Conservation (phyloP, 2,888 invertebrate species). For the Lithosia quadra region DNA sequence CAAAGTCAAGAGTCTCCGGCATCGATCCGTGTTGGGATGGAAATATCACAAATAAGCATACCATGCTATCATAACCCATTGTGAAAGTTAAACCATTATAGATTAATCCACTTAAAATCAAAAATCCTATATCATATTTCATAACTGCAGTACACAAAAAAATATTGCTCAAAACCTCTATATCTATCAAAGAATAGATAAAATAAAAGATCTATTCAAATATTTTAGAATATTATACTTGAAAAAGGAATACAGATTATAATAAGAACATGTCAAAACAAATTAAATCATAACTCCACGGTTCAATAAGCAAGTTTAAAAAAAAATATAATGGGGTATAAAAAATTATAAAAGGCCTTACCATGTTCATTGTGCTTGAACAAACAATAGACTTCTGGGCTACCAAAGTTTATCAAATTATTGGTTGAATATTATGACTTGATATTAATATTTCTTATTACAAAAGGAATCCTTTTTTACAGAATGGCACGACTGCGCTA, state of each 20-base stretch:
- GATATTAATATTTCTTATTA: slow-evolving; percentile 62
- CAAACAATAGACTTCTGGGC: slow-evolving; percentile 76
- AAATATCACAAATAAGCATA: slow-evolving; percentile 50
- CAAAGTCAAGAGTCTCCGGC: slow-evolving; percentile 83
- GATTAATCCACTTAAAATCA: slow-evolving; percentile 56
- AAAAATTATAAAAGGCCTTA: slow-evolving; percentile 80
- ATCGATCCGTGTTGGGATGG: slow-evolving; percentile 76
- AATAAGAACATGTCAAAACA: slow-evolving; percentile 83
- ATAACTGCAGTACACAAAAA: slow-evolving; percentile 40
- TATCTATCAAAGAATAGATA: no score
- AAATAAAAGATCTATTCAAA: slow-evolving; percentile 18
- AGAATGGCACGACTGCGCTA: slow-evolving; percentile 76
- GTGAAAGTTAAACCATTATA: slow-evolving; percentile 46
- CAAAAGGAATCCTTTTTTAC: slow-evolving; percentile 61
- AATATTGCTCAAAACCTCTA: slow-evolving; percentile 26
- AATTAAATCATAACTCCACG: slow-evolving; percentile 85
- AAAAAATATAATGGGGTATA: slow-evolving; percentile 66
- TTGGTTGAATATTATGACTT: slow-evolving; percentile 65
- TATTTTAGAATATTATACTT: slow-evolving; percentile 38
- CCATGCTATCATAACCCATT: slow-evolving; percentile 48
- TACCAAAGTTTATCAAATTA: slow-evolving; percentile 72
- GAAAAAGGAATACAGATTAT: slow-evolving; percentile 61
- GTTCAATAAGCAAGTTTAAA: slow-evolving; percentile 75
- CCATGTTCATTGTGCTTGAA: slow-evolving; percentile 82
- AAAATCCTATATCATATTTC: slow-evolving; percentile 70